A percentile compares a stretch with the other conserved stretches of the same genome.
phyloP scores from a whole-genome alignment of 1,140 invertebrate species.

The Notospermus geniculatus region DNA sequence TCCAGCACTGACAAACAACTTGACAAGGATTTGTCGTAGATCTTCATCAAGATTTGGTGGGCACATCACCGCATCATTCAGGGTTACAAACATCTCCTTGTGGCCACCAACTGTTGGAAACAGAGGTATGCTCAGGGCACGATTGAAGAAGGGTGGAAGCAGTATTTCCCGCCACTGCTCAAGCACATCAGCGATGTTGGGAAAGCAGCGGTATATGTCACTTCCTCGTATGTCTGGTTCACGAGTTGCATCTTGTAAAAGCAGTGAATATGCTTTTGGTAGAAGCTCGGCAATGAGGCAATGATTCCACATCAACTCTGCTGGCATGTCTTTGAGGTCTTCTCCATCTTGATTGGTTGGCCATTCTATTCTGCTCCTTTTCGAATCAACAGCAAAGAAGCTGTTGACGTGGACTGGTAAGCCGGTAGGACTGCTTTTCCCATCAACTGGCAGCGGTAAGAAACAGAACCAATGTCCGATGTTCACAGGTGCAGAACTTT shows the following conservation, averaged over 20 bases:
- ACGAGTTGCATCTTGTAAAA: slow-evolving; percentile 4
- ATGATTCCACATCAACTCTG: slow-evolving; percentile 18
- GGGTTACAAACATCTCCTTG: neutral
- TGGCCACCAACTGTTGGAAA: slow-evolving; percentile 4
- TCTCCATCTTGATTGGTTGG: slow-evolving; percentile 19
- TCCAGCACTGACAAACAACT: too few species aligned
- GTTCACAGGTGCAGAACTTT: slow-evolving; percentile 5
- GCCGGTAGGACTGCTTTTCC: slow-evolving; percentile 20
- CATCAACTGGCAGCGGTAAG: slow-evolving; percentile 24
- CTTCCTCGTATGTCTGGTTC: neutral
- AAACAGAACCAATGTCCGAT: slow-evolving; percentile 24
- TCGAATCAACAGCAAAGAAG: slow-evolving; percentile 28
- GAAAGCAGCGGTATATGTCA: slow-evolving; percentile 18
- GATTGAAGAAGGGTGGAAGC: slow-evolving; percentile 13
- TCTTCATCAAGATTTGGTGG: too few species aligned
- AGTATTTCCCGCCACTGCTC: slow-evolving; percentile 24
- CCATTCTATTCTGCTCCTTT: slow-evolving; percentile 35
- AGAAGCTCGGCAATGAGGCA: slow-evolving; percentile 18
- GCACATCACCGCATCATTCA: neutral
- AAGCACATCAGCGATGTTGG: slow-evolving; percentile 16
- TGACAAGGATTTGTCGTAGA: too few species aligned
- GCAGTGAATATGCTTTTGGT: slow-evolving; percentile 17
- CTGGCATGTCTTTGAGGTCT: slow-evolving; percentile 1
- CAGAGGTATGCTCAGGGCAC: neutral
- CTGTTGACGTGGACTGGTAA: slow-evolving; percentile 28